Conservation (phyloP, 1,140 invertebrate genomes). For the Orius insidiosus region DNA sequence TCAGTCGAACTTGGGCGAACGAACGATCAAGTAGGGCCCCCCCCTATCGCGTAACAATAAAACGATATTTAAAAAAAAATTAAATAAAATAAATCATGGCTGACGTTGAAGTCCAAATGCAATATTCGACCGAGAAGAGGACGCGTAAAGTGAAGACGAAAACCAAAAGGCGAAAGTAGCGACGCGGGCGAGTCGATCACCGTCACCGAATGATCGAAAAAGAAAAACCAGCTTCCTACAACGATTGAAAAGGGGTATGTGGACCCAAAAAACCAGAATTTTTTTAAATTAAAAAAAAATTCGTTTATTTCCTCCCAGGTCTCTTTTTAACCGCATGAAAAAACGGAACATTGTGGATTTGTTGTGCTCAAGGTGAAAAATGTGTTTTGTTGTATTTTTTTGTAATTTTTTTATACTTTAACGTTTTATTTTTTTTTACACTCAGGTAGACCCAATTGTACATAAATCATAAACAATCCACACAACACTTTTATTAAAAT, state of each 20-base stretch:
- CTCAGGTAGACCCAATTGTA: no score
- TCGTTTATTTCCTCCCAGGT: no score
- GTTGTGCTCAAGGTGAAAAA: no score
- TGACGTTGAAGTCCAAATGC: constrained; percentile 66
- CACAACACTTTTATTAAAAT: no score
- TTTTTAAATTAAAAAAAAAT: no score
- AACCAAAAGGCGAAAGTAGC: constrained; percentile 51
- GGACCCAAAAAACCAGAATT: constrained; percentile 19
- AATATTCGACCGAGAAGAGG: constrained; percentile 64
- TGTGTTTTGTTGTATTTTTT: no score
- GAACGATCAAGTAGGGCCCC: not conserved
- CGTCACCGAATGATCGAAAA: constrained; percentile 47
- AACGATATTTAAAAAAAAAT: not conserved
- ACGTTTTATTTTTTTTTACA: no score
- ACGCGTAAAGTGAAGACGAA: constrained; percentile 76
- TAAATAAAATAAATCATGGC: constrained; percentile 40
- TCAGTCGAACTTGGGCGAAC: constrained; percentile 11
- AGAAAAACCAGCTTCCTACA: constrained; percentile 34
- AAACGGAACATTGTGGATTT: no score
- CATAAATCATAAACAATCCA: no score
- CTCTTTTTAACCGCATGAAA: no score
- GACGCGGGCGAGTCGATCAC: constrained; percentile 57
- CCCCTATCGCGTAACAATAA: not conserved
- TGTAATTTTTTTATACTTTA: no score
- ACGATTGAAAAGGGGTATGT: constrained; percentile 66